Evolutionary conservation across 2,797 vertebrate species (phyloP).

Genomic region (Hyperoplus lanceolatus): DNA sequence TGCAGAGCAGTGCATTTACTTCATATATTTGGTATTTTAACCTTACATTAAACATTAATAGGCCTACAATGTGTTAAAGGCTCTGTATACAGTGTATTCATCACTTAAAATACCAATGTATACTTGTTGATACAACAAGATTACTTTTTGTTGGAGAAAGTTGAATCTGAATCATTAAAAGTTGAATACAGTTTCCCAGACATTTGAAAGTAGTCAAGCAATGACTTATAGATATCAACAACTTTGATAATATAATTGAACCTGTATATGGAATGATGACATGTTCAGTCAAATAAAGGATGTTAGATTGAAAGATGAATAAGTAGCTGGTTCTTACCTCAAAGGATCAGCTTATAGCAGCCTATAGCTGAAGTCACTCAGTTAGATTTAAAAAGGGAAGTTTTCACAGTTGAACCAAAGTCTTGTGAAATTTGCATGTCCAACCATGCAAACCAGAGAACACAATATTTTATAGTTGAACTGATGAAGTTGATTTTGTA

Average conservation of each 20-base stretch:
- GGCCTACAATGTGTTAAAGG: not conserved
- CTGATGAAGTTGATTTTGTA: rapidly evolving
- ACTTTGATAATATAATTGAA: not conserved
- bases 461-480: not conserved
- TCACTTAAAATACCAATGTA: not conserved
- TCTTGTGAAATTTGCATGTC: conserved; percentile 58
- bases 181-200: not conserved
- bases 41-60: not conserved
- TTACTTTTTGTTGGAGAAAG: not conserved
- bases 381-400: conserved; percentile 18
- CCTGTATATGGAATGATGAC: not conserved
- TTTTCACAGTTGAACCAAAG: conserved; percentile 36
- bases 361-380: not conserved
- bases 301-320: not conserved
- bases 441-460: conserved; percentile 11
- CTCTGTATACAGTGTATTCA: not conserved
- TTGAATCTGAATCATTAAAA: not conserved
- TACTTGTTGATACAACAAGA: not conserved
- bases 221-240: not conserved
- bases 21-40: not conserved
- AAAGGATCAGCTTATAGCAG: not conserved
- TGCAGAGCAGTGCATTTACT: not conserved
- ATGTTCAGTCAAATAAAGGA: not conserved
- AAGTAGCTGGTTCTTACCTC: conserved; percentile 51
- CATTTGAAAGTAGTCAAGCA: not conserved